Evolutionary conservation across 2,797 vertebrate genomes (phyloP).

Genomic region (Spizella passerina): DNA sequence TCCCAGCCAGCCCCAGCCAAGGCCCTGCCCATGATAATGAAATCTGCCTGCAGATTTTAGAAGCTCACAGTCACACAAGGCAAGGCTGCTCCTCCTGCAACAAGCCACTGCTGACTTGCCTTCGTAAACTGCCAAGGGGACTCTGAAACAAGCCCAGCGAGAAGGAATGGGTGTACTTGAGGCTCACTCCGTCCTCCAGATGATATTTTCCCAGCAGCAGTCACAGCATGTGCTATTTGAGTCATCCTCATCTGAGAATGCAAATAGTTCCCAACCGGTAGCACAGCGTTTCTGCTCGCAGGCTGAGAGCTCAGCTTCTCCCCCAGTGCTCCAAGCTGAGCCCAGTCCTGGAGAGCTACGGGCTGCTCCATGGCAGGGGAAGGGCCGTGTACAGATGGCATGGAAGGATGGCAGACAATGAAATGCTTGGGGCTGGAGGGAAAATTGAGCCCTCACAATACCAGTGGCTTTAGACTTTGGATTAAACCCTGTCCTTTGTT

Average conservation of each 20-base stretch:
- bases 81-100: not conserved
- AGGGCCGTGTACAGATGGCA: not conserved
- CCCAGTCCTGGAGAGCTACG: not conserved
- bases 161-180: conserved; percentile 20
- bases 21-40: not conserved
- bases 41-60: not conserved
- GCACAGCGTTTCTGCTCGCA: not conserved
- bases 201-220: conserved; percentile 51
- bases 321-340: not conserved
- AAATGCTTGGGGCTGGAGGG: not conserved
- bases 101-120: not conserved
- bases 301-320: not conserved
- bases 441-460: not conserved
- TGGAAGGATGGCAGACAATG: not conserved
- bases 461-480: not conserved
- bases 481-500: not conserved
- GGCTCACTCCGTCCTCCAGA: conserved; percentile 29
- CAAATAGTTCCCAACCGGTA: not conserved
- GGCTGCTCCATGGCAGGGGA: fast-evolving
- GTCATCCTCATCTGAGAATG: conserved; percentile 52
- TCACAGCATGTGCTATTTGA: conserved; percentile 57
- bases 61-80: not conserved
- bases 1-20: not conserved
- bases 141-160: not conserved
- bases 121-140: not conserved